These are phyloP conservation scores for Thamnophis sirtalis DNA, from an alignment of 2,113 vertebrate species.

Conservation along the genomic window DNA sequence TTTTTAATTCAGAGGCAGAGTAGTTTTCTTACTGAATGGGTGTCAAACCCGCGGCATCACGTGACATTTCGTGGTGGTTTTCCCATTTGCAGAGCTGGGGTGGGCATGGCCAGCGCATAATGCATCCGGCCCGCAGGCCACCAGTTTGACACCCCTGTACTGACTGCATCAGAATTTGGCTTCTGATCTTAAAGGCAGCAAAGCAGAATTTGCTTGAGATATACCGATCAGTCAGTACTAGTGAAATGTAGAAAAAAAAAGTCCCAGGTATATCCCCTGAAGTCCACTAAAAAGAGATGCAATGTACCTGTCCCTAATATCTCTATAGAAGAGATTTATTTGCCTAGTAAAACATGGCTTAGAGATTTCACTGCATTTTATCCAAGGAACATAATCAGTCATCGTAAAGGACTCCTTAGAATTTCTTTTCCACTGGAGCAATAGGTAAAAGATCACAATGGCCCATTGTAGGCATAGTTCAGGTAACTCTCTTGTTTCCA, in stretches of 20 bases:
- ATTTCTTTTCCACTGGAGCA: neutral
- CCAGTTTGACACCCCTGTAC: no score
- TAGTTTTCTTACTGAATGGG: neutral
- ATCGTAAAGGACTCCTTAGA: neutral
- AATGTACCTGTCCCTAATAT: neutral
- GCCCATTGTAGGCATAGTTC: neutral
- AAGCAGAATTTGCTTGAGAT: neutral
- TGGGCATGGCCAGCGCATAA: no score
- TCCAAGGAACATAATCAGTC: neutral
- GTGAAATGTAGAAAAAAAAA: neutral
- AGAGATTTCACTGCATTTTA: neutral
- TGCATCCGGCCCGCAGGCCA: no score
- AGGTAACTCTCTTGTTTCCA: neutral
- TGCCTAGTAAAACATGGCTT: neutral
- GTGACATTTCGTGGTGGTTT: no score
- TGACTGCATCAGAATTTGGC: neutral
- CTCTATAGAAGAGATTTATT: neutral
- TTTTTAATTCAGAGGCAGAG: neutral
- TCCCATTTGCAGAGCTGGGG: no score
- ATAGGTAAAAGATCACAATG: neutral
- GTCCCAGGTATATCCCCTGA: neutral
- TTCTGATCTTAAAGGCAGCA: neutral
- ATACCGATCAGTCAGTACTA: neutral
- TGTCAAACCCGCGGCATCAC: no score
- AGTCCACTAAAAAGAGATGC: neutral